Conservation (phyloP, 2,797 vertebrate genomes). For the Enteromius viviparus region DNA sequence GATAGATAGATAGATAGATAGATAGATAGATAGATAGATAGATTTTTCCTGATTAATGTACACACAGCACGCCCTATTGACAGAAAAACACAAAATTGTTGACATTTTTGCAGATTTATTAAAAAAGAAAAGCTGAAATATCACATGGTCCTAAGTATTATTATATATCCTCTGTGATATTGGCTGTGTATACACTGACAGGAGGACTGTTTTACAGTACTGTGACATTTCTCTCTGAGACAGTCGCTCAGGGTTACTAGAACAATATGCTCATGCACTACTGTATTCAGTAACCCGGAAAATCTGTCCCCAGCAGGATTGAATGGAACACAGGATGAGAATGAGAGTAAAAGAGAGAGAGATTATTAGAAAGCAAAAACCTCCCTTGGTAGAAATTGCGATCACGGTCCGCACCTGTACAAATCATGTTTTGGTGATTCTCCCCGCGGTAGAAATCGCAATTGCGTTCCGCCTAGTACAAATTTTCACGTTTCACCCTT, state of each 20-base stretch:
- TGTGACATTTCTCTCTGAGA: conserved; percentile 16
- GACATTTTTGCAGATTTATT: too few relatives aligned
- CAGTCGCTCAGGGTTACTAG: conserved; percentile 17
- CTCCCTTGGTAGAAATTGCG: not conserved
- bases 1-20: not conserved
- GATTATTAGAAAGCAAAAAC: not conserved
- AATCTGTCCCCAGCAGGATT: conserved; percentile 4
- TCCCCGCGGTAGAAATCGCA: too few relatives aligned
- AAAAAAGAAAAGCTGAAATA: too few relatives aligned
- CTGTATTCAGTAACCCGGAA: conserved; percentile 10
- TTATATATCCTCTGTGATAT: not conserved
- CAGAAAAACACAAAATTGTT: too few relatives aligned
- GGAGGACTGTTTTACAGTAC: conserved; percentile 1
- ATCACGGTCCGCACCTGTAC: too few relatives aligned
- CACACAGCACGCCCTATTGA: too few relatives aligned
- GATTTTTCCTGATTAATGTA: too few relatives aligned
- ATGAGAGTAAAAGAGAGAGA: not conserved
- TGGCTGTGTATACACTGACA: conserved; percentile 7
- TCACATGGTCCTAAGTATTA: too few relatives aligned
- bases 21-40: not conserved
- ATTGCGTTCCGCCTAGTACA: too few relatives aligned
- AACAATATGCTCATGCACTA: not conserved
- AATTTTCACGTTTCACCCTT: too few relatives aligned
- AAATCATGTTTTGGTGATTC: too few relatives aligned
- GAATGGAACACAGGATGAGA: not conserved